A percentile compares a stretch with the other conserved stretches of the same genome.
These are phyloP conservation scores for Gambusia yucatana DNA, from an alignment of 2,797 vertebrate genomes.

Conservation along the genomic window DNA sequence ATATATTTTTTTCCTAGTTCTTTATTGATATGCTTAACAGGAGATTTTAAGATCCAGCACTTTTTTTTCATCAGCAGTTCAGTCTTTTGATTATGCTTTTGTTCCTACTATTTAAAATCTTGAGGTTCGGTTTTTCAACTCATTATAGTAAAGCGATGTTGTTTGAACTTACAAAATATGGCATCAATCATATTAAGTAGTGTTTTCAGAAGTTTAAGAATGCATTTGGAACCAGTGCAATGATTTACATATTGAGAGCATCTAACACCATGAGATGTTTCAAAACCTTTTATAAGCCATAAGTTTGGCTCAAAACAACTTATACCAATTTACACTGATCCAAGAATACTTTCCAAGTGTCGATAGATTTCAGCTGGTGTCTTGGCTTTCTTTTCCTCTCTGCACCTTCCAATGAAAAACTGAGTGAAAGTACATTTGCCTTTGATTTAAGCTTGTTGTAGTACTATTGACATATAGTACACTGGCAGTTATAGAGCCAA, in stretches of 20 bases:
- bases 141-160: not conserved
- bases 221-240: not conserved
- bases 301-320: not conserved
- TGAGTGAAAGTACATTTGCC: not conserved
- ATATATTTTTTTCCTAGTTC: too few relatives aligned
- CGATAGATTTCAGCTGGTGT: not conserved
- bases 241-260: not conserved
- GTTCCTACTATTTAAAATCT: not conserved
- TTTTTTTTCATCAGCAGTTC: not conserved
- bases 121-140: not conserved
- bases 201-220: not conserved
- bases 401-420: not conserved
- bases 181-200: not conserved
- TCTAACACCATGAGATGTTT: not conserved
- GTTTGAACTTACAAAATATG: not conserved
- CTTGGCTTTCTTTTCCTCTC: not conserved
- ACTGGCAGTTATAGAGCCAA: not conserved
- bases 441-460: not conserved
- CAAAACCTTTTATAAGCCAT: not conserved
- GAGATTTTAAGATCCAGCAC: not conserved
- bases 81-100: not conserved
- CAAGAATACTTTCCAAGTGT: not conserved
- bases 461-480: not conserved
- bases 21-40: not conserved
- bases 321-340: not conserved